phyloP scores from a whole-genome alignment of 2,797 vertebrate genomes.

The Betta splendens region DNA sequence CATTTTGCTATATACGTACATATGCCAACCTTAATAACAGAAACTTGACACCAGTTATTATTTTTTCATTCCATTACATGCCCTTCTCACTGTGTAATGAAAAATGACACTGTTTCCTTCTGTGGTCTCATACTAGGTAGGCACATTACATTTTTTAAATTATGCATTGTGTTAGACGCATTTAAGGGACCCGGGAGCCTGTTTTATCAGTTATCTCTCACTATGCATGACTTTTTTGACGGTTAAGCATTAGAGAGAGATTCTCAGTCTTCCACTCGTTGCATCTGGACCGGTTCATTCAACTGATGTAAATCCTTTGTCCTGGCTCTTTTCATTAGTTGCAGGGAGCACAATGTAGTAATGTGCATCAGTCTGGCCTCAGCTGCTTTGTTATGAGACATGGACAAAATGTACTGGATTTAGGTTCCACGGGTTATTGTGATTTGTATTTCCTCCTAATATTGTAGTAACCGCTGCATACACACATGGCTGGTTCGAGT shows the following conservation, averaged over 20 bases:
- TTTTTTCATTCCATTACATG: neutral
- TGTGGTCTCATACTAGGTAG: neutral
- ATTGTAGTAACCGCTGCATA: too few relatives aligned
- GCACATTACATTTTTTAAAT: neutral
- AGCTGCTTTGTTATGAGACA: too few relatives aligned
- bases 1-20: slow-evolving; percentile 6
- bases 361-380: too few relatives aligned
- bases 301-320: neutral
- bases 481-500: too few relatives aligned
- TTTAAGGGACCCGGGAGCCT: neutral
- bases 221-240: neutral
- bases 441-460: too few relatives aligned
- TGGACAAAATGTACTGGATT: too few relatives aligned
- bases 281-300: too few relatives aligned
- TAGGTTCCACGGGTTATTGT: too few relatives aligned
- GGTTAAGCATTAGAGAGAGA: too few relatives aligned
- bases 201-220: neutral
- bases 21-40: slow-evolving; percentile 11
- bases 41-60: neutral
- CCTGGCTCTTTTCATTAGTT: neutral
- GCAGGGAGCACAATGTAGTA: too few relatives aligned
- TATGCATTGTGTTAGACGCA: neutral
- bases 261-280: too few relatives aligned
- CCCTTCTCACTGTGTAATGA: slow-evolving; percentile 2
- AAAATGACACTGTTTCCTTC: slow-evolving; percentile 11